Evolutionary conservation across 2,113 vertebrate species (phyloP), one percentile per base, ranked within the genome.

Genomic region (Octodon degus): DNA sequence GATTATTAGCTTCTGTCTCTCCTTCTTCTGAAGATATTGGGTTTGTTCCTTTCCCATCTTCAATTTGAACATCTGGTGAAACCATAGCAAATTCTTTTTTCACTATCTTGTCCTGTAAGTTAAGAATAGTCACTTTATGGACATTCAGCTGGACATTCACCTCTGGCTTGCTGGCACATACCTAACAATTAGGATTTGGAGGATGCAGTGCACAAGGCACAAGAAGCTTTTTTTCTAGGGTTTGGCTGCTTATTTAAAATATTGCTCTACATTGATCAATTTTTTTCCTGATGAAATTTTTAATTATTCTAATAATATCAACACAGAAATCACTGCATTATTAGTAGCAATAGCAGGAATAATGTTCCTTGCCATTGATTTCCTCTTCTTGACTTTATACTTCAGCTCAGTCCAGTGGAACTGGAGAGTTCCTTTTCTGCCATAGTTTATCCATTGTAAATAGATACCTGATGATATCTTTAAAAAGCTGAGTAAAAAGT

Each of bases 11-110:
- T 98, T 99, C 99, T 0, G 99, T 99, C 97, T 99, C 99, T 98
- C 99, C 99, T 96, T 99, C 99, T 96, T 99, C 99, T 13, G 99
- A 99, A 92, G 99, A 99, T 97, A 99, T 99, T 47, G 99, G 99
- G 92, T 99, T 99, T 60, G 99, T 99, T 97, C 99, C 99, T 98
- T 99, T 99, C 67, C 99, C 99, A 86, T 99, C 99, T 96, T 99
- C 99, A 97, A 99, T 99, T 97, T 99, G 99, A 96, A 99, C 99
- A 83, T 99, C 99, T 77, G 99, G 99, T 91, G 99, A 99, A 96
- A 99, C 99, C 99, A 99, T 99, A 80, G 99, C 99, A 96, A 99
- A 99, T 97, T 99, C 99, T 98, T 99, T 99, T 98, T 99, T 99
- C 95, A 99, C 98, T 97, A 99, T 99, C 99, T 98, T 99, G 97